Evolutionary conservation across 2,888 invertebrate species (phyloP).

Genomic region (Cantharis rustica): DNA sequence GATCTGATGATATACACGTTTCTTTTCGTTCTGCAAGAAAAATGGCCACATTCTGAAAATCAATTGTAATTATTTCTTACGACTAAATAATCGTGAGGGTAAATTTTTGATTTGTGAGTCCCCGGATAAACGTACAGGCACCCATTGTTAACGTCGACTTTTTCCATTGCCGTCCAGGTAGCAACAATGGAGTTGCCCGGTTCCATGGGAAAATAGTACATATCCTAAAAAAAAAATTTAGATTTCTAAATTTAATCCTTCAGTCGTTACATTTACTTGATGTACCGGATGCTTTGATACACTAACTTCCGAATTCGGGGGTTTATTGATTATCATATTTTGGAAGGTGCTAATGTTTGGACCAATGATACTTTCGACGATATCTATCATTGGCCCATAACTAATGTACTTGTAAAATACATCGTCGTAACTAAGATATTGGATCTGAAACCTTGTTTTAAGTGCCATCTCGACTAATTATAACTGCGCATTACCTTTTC

Average conservation of each 20-base stretch:
- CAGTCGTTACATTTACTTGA: background rate
- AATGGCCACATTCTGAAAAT: background rate
- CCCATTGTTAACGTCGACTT: conserved; percentile 73
- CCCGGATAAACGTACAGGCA: conserved; percentile 81
- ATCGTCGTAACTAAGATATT: background rate
- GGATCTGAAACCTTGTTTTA: background rate
- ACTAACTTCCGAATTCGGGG: background rate
- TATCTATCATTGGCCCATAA: background rate
- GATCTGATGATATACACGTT: conserved; percentile 73
- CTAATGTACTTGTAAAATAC: background rate
- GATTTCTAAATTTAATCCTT: too few species aligned
- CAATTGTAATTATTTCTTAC: conserved; percentile 58
- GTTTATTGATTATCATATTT: background rate
- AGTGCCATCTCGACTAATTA: background rate
- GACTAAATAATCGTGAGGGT: conserved; percentile 71
- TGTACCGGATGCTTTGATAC: background rate
- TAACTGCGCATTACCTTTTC: background rate
- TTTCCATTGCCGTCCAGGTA: conserved; percentile 86
- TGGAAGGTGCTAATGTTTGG: background rate
- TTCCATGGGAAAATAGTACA: conserved; percentile 86
- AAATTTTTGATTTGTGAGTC: conserved; percentile 66
- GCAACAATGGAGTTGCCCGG: conserved; percentile 79
- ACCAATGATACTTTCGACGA: background rate
- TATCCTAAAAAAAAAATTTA: conserved; percentile 63
- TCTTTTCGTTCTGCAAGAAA: conserved; percentile 54